Evolutionary conservation across 2,888 invertebrate genomes (phyloP).

Genomic region (Cerastis leucographa): DNA sequence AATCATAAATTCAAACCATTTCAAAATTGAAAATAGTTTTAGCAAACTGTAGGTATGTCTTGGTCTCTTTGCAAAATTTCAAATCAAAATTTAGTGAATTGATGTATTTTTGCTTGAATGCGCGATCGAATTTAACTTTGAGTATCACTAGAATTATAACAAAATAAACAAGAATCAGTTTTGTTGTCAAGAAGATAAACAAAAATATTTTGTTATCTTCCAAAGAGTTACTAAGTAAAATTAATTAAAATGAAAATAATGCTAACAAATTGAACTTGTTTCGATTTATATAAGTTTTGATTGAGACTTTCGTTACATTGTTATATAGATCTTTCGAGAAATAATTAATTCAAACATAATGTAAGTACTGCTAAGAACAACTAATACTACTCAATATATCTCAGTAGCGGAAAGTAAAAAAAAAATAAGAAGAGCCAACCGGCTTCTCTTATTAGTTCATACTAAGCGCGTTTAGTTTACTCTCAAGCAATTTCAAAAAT

Average conservation of each 20-base stretch:
- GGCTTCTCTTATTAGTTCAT: no score
- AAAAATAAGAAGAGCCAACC: no score
- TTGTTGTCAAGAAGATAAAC: no score
- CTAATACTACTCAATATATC: no score
- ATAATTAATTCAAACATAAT: background rate
- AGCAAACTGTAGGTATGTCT: background rate
- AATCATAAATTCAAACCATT: no score
- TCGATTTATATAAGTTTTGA: background rate
- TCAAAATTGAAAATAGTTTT: no score
- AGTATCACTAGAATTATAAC: background rate
- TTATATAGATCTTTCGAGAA: constrained; percentile 11
- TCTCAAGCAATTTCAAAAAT: no score
- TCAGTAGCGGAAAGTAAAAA: no score
- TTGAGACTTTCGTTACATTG: constrained; percentile 4
- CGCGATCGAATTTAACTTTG: background rate
- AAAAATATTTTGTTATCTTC: background rate
- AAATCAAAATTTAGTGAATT: no score
- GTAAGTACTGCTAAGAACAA: no score
- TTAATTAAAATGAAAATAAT: constrained; percentile 6
- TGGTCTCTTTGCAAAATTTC: background rate
- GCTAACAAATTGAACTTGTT: constrained; percentile 8
- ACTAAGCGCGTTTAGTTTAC: no score
- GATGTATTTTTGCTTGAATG: background rate
- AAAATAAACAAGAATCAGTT: background rate
- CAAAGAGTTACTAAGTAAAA: constrained; percentile 2